Percentiles rank a stretch among this genome's conserved stretches.
Evolutionary conservation across 2,113 vertebrate genomes (phyloP).

Genomic region (Pardalotus punctatus): DNA sequence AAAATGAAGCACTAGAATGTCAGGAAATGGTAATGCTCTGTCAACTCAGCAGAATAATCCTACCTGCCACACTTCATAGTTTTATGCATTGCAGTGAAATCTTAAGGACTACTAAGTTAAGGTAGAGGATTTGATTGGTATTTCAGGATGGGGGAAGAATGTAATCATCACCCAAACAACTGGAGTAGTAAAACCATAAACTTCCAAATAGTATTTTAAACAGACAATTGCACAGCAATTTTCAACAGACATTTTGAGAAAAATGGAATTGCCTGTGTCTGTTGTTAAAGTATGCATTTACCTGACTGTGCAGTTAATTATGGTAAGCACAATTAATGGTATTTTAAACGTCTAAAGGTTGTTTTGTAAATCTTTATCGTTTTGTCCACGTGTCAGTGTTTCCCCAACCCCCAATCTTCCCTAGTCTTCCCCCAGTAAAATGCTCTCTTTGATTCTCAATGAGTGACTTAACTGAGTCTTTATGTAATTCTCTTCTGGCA

Average conservation of each 20-base stretch:
- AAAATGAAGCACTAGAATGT: background rate
- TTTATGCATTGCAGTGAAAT: background rate
- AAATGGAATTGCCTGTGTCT: background rate
- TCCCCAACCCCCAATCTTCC: background rate
- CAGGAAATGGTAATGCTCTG: background rate
- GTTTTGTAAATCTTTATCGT: background rate
- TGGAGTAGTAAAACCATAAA: background rate
- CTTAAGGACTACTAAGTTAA: background rate
- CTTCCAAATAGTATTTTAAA: background rate
- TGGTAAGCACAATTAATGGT: background rate
- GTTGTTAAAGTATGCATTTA: background rate
- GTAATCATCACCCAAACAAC: background rate
- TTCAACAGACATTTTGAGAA: background rate
- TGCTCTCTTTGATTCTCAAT: background rate
- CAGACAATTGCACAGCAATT: background rate
- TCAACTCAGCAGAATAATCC: background rate
- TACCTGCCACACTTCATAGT: background rate
- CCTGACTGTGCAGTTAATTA: background rate
- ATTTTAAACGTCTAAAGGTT: background rate
- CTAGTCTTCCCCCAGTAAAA: background rate
- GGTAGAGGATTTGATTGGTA: background rate
- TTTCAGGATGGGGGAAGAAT: background rate
- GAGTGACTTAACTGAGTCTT: background rate
- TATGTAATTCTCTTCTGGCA: background rate
- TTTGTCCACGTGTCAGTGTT: background rate